Base-by-base conservation (phyloP, 2,797 vertebrate genomes). In the Arnoldichthys spilopterus region DNA sequence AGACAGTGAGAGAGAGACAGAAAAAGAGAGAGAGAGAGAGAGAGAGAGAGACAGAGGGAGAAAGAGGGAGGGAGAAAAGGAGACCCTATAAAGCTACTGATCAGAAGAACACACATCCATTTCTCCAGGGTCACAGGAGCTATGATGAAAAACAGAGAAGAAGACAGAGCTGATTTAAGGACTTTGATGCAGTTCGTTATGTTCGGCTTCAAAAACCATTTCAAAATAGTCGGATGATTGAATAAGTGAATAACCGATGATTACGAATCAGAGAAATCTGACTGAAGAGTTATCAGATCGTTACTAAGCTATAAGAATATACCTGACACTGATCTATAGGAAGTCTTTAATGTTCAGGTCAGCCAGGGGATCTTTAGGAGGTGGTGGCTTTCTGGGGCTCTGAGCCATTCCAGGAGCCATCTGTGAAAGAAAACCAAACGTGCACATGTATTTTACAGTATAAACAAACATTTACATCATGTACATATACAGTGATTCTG, bases 321-420 rank as follows among this genome's bases (percentile, higher is more conserved):
- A 69, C 83, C 89, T 84, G 63, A 67, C 79, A 83, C 75, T 88
- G 86, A 84, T 93, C 95, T 98, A 99, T 94, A 99, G 97, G 94
- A 99, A 99, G 93, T 99, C 97, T 93, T 99, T 99, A 91, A 99
- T 98, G 94, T 98, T 99, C 91, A 99, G 97, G 95, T 99, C 98
- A 90, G 98, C 98, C 93, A 99, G 95, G 82, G 98, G 97, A 84
- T 99, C 98, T 94, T 98, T 98, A 86, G 97, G 88, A 86, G 98
- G 96, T 18, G 92, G 92, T 85, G 97, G 97, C 92, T 96, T 99
- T 91, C 97, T 97, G 88, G 98, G 97, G 89, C 98, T 99, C 94
- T 97, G 97, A 88, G 95, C 92, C 76, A 90, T 81, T 83, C 92
- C 94, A 37, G 94, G 90, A 86, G 93, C 93, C 92, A 94, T 93